Conservation (phyloP, 2,797 vertebrate genomes). For the Podarcis lilfordi region DNA sequence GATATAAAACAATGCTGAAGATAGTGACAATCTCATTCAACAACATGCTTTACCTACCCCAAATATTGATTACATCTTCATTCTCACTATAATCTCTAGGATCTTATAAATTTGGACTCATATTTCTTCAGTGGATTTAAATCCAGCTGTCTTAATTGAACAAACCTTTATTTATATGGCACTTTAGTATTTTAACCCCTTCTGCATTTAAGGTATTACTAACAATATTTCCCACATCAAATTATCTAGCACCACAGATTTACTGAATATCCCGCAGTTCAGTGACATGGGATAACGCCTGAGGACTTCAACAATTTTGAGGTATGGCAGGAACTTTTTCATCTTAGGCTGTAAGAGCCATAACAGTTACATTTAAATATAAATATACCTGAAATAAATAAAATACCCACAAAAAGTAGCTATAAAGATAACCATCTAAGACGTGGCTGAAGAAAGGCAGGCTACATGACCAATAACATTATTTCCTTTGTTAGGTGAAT, state of each 20-base stretch:
- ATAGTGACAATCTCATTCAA: constrained; percentile 13
- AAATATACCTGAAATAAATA: background rate
- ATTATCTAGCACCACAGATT: background rate
- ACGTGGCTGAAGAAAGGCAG: background rate
- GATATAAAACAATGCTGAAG: constrained; percentile 17
- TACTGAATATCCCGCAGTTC: background rate
- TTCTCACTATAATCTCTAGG: constrained; percentile 13
- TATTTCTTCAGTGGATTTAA: background rate
- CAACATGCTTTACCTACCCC: constrained; percentile 3
- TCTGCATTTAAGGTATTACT: background rate
- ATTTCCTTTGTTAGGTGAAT: background rate
- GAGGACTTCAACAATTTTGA: background rate
- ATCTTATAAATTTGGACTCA: background rate
- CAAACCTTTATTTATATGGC: constrained; percentile 3
- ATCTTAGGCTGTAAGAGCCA: background rate
- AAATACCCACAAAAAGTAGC: background rate
- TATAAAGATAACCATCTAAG: background rate
- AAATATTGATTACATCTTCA: constrained; percentile 30
- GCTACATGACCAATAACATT: background rate
- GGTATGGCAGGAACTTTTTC: background rate
- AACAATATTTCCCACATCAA: constrained; percentile 1
- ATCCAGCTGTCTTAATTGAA: background rate
- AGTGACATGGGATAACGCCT: background rate
- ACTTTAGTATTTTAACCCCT: background rate
- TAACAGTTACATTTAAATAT: background rate